Evolutionary conservation across 2,113 vertebrate species (phyloP).

Genomic region (Channa maculata): DNA sequence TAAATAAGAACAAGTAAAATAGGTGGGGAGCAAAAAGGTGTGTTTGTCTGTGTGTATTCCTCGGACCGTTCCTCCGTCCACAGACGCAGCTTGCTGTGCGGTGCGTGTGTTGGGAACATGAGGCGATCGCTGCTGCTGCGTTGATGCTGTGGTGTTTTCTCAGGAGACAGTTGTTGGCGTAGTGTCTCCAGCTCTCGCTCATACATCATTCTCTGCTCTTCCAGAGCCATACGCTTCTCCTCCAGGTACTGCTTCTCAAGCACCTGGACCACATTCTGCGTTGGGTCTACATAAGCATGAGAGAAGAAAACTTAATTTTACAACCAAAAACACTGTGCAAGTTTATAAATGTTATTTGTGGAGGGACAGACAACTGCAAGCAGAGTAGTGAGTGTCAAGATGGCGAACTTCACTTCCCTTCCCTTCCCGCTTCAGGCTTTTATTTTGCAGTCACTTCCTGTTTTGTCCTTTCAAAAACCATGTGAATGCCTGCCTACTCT

Average conservation of each 20-base stretch:
- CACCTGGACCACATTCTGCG: conserved; percentile 95
- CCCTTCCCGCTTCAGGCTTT: too few relatives aligned
- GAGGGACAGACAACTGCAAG: neutral
- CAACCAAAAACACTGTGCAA: neutral
- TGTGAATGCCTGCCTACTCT: too few relatives aligned
- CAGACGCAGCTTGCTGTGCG: conserved; percentile 89
- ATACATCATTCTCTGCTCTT: conserved; percentile 97
- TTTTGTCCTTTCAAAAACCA: too few relatives aligned
- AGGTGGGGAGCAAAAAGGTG: too few relatives aligned
- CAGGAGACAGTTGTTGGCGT: conserved; percentile 94
- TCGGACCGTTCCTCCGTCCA: conserved; percentile 96
- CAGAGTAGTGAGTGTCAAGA: neutral
- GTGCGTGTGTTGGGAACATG: conserved; percentile 85
- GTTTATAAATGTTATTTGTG: too few relatives aligned
- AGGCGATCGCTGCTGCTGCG: conserved; percentile 87
- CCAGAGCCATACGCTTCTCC: conserved; percentile 93
- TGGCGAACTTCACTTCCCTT: too few relatives aligned
- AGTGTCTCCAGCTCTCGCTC: conserved; percentile 94
- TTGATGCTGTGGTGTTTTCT: conserved; percentile 86
- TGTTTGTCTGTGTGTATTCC: neutral
- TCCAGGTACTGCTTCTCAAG: conserved; percentile 97
- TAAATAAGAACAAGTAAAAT: too few relatives aligned
- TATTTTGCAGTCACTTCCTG: too few relatives aligned
- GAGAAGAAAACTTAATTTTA: neutral
- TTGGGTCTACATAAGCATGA: conserved; percentile 85